Evolutionary conservation across 2,797 vertebrate species (phyloP).

Genomic region (Poecilia gillii): DNA sequence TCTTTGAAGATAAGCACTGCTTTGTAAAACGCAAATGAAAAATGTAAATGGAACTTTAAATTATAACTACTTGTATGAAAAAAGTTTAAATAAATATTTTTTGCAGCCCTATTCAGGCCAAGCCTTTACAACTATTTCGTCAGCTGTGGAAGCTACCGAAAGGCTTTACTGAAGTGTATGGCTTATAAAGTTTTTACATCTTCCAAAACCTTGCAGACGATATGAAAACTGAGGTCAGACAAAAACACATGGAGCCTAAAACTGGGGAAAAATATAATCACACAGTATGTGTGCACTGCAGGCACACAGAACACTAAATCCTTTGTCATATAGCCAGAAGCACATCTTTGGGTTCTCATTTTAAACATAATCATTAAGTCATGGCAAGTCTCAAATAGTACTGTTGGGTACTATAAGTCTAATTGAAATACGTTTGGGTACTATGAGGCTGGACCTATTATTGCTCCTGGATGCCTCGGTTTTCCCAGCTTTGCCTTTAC

Average conservation of each 20-base stretch:
- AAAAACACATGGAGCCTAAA: neutral
- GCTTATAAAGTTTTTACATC: neutral
- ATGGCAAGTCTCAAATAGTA: neutral
- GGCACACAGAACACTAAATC: neutral
- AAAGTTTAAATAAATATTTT: neutral
- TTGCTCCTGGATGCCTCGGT: neutral
- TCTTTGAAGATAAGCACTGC: neutral
- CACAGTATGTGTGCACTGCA: neutral
- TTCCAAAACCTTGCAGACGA: neutral
- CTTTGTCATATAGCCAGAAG: neutral
- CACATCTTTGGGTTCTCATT: neutral
- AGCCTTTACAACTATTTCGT: neutral
- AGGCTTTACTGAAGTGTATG: neutral
- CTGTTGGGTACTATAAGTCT: neutral
- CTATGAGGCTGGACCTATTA: slow-evolving; percentile 2
- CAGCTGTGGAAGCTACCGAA: neutral
- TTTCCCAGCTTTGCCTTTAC: neutral
- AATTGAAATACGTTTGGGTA: neutral
- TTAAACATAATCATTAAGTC: neutral
- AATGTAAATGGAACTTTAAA: neutral
- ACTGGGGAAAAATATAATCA: neutral
- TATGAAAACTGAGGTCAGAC: neutral
- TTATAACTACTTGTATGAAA: neutral
- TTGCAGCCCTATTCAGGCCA: neutral
- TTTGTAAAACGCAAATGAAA: neutral